These are phyloP conservation scores for Symphodus melops DNA, from an alignment of 2,113 vertebrate species.

Conservation along the genomic window DNA sequence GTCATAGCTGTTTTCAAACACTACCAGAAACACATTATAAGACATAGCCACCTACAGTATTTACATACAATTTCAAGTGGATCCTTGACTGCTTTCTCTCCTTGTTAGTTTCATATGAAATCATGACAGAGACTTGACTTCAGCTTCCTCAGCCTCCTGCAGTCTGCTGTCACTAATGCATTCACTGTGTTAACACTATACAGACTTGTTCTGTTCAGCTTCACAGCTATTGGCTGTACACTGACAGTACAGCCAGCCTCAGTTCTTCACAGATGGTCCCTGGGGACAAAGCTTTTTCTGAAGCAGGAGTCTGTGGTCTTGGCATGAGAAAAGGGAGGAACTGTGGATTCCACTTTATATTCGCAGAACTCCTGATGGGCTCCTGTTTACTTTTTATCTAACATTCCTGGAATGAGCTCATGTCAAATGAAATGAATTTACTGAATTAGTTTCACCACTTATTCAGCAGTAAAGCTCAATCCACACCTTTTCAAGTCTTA, in stretches of 20 bases:
- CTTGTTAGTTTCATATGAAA: background rate
- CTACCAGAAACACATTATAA: background rate
- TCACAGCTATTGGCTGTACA: slow-evolving; percentile 53
- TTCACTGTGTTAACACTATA: slow-evolving; percentile 64
- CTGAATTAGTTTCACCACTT: background rate
- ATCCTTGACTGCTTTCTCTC: background rate
- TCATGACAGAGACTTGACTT: slow-evolving; percentile 19
- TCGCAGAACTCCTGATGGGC: background rate
- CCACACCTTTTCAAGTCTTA: background rate
- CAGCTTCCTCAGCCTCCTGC: slow-evolving; percentile 23
- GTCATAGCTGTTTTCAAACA: too few species aligned
- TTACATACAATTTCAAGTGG: background rate
- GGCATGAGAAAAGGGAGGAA: slow-evolving; percentile 6
- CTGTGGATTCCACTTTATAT: background rate
- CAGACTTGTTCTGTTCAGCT: slow-evolving; percentile 68
- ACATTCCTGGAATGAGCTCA: background rate
- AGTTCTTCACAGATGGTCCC: slow-evolving; percentile 52
- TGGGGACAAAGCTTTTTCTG: slow-evolving; percentile 5
- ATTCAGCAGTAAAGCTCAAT: background rate
- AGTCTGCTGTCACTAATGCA: slow-evolving; percentile 54
- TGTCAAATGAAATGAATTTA: background rate
- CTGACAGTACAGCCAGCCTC: slow-evolving; percentile 29
- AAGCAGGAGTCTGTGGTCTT: slow-evolving; percentile 12
- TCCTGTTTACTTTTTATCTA: background rate
- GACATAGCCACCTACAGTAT: background rate